These are phyloP conservation scores for Phoenicopterus ruber DNA, from an alignment of 2,113 vertebrate species.

Conservation along the genomic window DNA sequence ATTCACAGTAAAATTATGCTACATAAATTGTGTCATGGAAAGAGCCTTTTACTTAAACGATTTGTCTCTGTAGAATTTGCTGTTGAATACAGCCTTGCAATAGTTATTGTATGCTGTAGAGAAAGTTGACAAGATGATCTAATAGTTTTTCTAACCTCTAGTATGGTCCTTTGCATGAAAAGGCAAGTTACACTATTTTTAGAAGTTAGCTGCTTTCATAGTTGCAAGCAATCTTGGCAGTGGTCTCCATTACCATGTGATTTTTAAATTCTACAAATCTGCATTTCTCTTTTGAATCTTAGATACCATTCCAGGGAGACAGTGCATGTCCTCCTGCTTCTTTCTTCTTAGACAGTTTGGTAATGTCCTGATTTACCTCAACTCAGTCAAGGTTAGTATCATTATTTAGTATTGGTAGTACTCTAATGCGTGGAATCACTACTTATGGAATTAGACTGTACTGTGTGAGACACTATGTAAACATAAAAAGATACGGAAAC, in stretches of 20 bases:
- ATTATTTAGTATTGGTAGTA: background rate
- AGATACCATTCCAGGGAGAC: constrained; percentile 97
- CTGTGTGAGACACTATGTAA: background rate
- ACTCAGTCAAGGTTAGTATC: constrained; percentile 92
- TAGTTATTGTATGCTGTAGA: background rate
- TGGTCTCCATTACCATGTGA: background rate
- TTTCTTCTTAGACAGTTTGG: constrained; percentile 94
- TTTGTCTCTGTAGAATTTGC: background rate
- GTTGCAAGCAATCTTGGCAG: constrained; percentile 1
- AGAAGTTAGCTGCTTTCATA: background rate
- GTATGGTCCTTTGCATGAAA: constrained; percentile 9
- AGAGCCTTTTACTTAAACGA: background rate
- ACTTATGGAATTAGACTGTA: background rate
- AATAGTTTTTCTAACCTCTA: background rate
- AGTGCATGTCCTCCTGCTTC: constrained; percentile 97
- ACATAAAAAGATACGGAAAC: background rate
- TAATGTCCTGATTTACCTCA: constrained; percentile 95
- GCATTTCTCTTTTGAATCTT: constrained; percentile 45
- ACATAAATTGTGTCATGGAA: background rate
- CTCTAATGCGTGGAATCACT: background rate
- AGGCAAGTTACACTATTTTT: background rate
- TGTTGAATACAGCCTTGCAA: background rate
- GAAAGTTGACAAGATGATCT: background rate
- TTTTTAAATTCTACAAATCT: constrained; percentile 12
- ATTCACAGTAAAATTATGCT: background rate